Base-by-base conservation (phyloP, 30 jellyfish, hydroid and myxozoan genomes). In the Rhopilema esculentum region DNA sequence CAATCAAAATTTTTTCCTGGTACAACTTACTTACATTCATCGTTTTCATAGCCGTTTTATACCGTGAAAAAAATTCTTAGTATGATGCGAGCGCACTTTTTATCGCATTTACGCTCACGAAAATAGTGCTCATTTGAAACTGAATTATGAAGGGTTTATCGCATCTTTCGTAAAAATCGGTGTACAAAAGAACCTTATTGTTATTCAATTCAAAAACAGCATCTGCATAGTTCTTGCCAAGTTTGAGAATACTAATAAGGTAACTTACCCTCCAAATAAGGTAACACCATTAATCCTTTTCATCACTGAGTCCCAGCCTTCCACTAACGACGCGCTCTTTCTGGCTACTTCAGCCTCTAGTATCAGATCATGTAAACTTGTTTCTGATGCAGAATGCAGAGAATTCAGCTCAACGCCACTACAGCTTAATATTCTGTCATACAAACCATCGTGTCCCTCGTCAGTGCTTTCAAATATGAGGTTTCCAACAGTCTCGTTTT, bases 281-380 rank as follows among this genome's bases (percentile, higher is more conserved):
- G 97, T 24, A 16, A 75, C 84, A 1, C 97, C 97, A 33, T 90
- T 87, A 73, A 94, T 81, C 61, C 96, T 72, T 26, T 88, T 94
- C 86, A 94, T 57, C 57, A 80, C 90, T 49, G 91, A 24, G 80
- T 79, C 91, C 97, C 96, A 94, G 76, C 80, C 95, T 21, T 93
- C 98, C 76, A 72, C 86, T 22, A 62, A 51, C 4, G 82, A 63
- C 23, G 91, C 85, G 27, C 79, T 53, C 66, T 76, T 70, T 31
- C 80, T 80, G 4, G 84, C 94, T 21, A 78, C 88, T 62, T 85
- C 94, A 20, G 88, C 94, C 49, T 85, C 94, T 18, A 85, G 77
- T 27, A 85, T 65, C 26, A 85, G 78, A 19, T 85, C 94, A 50
- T 85, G 94, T 50, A 85, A 57, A 74, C 94, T 85, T 75, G 94